Conservation (phyloP, 2,113 vertebrate species). For the Neodontobutis hainanensis region DNA sequence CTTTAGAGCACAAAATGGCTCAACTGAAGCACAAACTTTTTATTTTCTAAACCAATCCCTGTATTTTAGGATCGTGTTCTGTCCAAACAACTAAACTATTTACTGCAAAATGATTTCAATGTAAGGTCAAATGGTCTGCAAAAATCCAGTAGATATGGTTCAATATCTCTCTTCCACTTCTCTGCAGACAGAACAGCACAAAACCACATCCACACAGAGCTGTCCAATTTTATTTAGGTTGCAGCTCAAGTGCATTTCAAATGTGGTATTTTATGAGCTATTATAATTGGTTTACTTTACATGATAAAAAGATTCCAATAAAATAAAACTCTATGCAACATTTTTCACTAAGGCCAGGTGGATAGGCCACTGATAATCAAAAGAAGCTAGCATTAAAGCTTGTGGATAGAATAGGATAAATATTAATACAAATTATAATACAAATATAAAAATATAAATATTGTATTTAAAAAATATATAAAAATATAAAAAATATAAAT, state of each 20-base stretch:
- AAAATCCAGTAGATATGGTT: constrained; percentile 2
- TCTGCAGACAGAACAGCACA: not conserved
- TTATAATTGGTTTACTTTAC: not conserved
- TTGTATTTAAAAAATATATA: no score
- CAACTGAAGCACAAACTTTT: not conserved
- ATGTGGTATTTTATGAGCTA: not conserved
- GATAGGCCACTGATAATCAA: constrained; percentile 50
- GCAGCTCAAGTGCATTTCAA: not conserved
- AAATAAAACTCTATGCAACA: not conserved
- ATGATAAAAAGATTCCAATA: not conserved
- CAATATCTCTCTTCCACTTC: constrained; percentile 1
- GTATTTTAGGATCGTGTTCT: not conserved
- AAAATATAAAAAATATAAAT: no score
- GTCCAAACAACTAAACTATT: not conserved
- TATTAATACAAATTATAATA: no score
- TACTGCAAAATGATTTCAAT: not conserved
- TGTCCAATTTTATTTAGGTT: constrained; percentile 6
- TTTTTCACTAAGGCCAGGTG: constrained; percentile 32
- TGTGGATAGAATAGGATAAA: no score
- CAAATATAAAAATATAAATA: no score
- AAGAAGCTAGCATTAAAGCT: constrained; percentile 54
- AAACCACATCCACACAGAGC: constrained; percentile 1
- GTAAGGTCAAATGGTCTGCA: not conserved
- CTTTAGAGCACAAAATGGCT: no score
- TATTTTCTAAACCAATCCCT: not conserved